Evolutionary conservation across 2,888 invertebrate species (phyloP).

Genomic region (Brachycybe producta): DNA sequence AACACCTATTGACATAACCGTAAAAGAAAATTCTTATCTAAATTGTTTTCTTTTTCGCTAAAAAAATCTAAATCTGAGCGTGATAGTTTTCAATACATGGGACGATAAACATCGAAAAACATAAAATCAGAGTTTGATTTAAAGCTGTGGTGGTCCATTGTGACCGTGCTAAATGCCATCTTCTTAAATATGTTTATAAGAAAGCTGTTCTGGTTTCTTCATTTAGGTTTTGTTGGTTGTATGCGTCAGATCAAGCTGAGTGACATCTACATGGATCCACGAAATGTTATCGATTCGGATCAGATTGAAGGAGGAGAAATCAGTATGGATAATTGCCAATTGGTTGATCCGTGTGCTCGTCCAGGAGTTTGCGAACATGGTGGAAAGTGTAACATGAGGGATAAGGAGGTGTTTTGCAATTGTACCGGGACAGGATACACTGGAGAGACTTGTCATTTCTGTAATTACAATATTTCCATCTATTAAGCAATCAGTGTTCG

Average conservation of each 20-base stretch:
- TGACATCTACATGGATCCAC: slow-evolving; percentile 29
- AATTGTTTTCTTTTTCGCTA: no score
- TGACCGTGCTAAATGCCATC: no score
- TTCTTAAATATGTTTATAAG: no score
- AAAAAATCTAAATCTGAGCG: no score
- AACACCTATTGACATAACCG: no score
- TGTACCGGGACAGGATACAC: slow-evolving; percentile 82
- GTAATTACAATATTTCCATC: slow-evolving; percentile 33
- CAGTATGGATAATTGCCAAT: slow-evolving; percentile 75
- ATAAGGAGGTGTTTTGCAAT: slow-evolving; percentile 75
- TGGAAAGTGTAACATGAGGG: slow-evolving; percentile 76
- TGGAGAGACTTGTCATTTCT: slow-evolving; percentile 85
- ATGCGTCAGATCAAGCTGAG: slow-evolving; percentile 31
- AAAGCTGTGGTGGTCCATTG: no score
- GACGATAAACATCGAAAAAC: no score
- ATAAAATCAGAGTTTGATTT: no score
- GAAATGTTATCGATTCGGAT: slow-evolving; percentile 30
- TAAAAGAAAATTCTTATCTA: no score
- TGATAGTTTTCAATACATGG: no score
- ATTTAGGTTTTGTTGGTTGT: slow-evolving; percentile 37
- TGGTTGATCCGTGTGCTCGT: slow-evolving; percentile 74
- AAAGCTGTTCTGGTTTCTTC: neutral
- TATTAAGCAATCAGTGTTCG: no score
- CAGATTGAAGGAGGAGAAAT: slow-evolving; percentile 58
- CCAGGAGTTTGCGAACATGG: slow-evolving; percentile 88